Percentiles rank a stretch among this genome's conserved stretches.
Evolutionary conservation across 2,113 vertebrate genomes (phyloP).

Genomic region (Etheostoma spectabile): DNA sequence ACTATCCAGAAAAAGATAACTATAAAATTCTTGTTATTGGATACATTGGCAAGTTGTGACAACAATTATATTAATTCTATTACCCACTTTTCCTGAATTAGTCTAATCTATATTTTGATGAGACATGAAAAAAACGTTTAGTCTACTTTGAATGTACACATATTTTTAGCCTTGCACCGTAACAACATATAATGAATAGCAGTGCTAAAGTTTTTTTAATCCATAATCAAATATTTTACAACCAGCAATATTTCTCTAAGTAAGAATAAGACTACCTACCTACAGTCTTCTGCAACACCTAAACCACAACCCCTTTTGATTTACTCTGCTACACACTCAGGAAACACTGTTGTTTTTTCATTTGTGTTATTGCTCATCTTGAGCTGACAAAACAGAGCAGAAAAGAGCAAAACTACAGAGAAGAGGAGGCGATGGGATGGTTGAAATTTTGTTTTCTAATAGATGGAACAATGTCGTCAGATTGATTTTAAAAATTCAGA

Average conservation of each 20-base stretch:
- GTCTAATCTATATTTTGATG: background rate
- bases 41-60: background rate
- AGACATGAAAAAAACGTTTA: background rate
- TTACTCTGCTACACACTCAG: background rate
- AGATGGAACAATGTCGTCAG: background rate
- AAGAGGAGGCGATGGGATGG: background rate
- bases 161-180: background rate
- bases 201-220: background rate
- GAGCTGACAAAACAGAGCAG: background rate
- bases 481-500: constrained; percentile 20
- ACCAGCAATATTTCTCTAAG: background rate
- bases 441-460: background rate
- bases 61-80: background rate
- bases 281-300: background rate
- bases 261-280: background rate
- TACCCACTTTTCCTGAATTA: background rate
- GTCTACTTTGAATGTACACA: background rate
- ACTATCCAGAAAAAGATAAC: background rate
- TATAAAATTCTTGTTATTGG: no score
- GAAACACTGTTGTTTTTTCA: no score
- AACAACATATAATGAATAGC: background rate
- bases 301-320: background rate
- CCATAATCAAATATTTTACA: background rate
- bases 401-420: no score
- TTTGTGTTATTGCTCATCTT: background rate